Evolutionary conservation across 30 jellyfish, hydroid and myxozoan genomes (phyloP).

Genomic region (Clytia hemisphaerica): DNA sequence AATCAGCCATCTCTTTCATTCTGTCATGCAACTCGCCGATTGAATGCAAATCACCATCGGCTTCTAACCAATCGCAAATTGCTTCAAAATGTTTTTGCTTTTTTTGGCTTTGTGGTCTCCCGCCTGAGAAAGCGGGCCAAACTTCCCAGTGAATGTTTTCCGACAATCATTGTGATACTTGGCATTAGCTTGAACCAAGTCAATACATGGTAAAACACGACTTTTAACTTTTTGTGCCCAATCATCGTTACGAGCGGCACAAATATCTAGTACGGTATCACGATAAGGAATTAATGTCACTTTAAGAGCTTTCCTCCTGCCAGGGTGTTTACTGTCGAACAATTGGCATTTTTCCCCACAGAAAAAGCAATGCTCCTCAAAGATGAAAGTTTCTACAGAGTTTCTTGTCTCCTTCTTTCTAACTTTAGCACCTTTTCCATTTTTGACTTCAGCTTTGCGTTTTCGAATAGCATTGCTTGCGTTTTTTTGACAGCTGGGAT

Average conservation of each 20-base stretch:
- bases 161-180: no score
- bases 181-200: constrained; percentile 9
- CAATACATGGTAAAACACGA: not conserved
- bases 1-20: not conserved
- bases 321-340: constrained; percentile 1
- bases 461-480: not conserved
- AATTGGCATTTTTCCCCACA: not conserved
- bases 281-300: constrained; percentile 6
- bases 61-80: constrained; percentile 1
- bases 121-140: no score
- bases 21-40: not conserved
- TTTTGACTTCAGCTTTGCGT: not conserved
- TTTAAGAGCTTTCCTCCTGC: not conserved
- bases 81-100: no score
- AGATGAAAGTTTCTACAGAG: not conserved
- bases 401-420: not conserved
- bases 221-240: not conserved
- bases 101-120: no score
- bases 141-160: no score
- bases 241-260: constrained; percentile 2
- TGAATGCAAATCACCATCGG: constrained; percentile 7
- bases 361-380: not conserved
- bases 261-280: not conserved
- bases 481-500: constrained; percentile 10
- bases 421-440: not conserved